These are phyloP conservation scores for Brachionichthys hirsutus DNA, from an alignment of 2,113 vertebrate species.

Conservation along the genomic window DNA sequence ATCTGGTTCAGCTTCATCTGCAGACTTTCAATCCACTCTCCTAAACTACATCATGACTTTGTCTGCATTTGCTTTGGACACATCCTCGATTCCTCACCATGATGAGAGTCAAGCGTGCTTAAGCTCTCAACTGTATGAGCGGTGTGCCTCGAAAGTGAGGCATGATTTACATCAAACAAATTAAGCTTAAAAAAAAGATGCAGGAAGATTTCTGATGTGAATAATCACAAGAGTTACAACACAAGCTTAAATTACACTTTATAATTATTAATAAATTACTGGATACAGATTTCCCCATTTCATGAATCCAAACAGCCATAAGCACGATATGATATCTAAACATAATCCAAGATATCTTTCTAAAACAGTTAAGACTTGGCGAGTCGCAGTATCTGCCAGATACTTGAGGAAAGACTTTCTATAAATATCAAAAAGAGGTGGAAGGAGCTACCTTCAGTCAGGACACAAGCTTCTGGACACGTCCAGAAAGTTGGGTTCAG, in stretches of 20 bases:
- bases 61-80: background rate
- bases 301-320: no score
- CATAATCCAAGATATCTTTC: no score
- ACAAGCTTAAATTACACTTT: conserved; percentile 4
- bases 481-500: background rate
- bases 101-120: conserved; percentile 12
- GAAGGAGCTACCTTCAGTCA: background rate
- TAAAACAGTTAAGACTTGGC: no score
- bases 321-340: no score
- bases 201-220: no score
- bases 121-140: no score
- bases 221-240: background rate
- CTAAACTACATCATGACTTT: background rate
- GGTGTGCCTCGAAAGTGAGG: no score
- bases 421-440: background rate
- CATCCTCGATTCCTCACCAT: background rate
- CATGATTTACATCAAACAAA: background rate
- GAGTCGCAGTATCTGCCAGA: no score
- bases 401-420: background rate
- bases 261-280: background rate
- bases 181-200: no score
- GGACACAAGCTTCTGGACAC: background rate
- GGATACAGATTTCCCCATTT: no score
- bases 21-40: background rate
- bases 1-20: background rate